Base-by-base conservation (phyloP, 2,797 vertebrate species). In the Decapterus maruadsi region DNA sequence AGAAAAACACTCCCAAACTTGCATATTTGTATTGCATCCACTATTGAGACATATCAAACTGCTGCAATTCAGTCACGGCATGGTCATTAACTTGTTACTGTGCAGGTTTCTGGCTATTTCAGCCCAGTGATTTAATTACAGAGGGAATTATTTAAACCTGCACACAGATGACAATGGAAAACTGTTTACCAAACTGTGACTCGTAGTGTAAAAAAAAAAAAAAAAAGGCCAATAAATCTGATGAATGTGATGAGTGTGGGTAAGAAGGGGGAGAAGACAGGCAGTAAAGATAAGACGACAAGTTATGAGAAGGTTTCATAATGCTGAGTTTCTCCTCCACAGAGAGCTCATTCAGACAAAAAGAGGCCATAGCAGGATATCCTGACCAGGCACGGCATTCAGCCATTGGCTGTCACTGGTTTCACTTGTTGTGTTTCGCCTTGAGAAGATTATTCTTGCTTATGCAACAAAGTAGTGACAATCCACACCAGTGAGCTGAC, bases 301-400 rank as follows among this genome's bases (percentile, higher is more conserved):
- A 68, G 66, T 83, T 82, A 80, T 80, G 69, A 87, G 63, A 65
- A 53, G 31, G 59, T 89, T 89, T 88, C 77, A 89, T 86, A 90
- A 85, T 57, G 38, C 66, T 40, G 72, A 80, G 70, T 62, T 84
- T 78, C 77, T 82, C 73, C 77, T 82, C 81, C 81, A 86, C 78
- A 88, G 67, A 80, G 68, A 81, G 59, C 67, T 84, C 71, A 80
- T 79, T 88, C 68, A 88, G 78, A 85, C 67, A 60, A 36, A 63
- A 59, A 68, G 63, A 77, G 81, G 78, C 83, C 82, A 86, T 55
- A 82, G 78, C 88, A 92, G 88, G 89, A 92, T 86, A 90, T 90
- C 82, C 85, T 89, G 89, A 86, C 80, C 75, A 89, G 72, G 57
- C 80, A 58, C 58, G n/a, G 53, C 76, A 84, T 77, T 56, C 64